These are phyloP conservation scores for Sinocyclocheilus anshuiensis DNA, from an alignment of 2,113 vertebrate species.

Conservation along the genomic window DNA sequence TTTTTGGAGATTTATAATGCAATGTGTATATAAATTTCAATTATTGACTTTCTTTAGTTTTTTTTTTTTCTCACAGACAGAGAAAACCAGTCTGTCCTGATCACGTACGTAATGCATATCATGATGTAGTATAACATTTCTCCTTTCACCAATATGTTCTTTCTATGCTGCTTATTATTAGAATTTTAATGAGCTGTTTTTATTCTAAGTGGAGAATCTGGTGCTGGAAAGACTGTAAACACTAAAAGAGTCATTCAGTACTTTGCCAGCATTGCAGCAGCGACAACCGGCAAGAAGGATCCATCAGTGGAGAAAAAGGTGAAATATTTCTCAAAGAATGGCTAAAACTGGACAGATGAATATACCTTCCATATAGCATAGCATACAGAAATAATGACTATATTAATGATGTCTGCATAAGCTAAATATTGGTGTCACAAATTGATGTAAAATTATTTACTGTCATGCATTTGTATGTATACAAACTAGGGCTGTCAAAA, in stretches of 20 bases:
- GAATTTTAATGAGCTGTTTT: not conserved
- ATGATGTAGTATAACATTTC: not conserved
- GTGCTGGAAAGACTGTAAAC: slow-evolving; percentile 88
- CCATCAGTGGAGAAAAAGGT: slow-evolving; percentile 71
- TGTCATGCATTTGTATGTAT: no score
- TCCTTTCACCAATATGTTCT: not conserved
- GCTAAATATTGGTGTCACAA: no score
- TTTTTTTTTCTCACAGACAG: slow-evolving; percentile 66
- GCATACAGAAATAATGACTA: no score
- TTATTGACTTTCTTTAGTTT: no score
- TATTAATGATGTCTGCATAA: no score
- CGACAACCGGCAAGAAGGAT: slow-evolving; percentile 79
- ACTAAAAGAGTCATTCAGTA: slow-evolving; percentile 88
- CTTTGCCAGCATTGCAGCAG: slow-evolving; percentile 85
- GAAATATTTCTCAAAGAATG: no score
- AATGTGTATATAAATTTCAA: no score
- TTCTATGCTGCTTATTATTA: not conserved
- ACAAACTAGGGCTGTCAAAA: no score
- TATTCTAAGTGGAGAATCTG: slow-evolving; percentile 81
- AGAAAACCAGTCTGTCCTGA: slow-evolving; percentile 87
- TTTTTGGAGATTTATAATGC: not conserved
- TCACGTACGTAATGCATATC: slow-evolving; percentile 78
- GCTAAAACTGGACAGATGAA: not conserved
- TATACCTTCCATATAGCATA: not conserved
- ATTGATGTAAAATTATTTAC: no score